A percentile compares a stretch with the other conserved stretches of the same genome.
Conservation (phyloP, 92 coral and sea anemone species). For the Palythoa grandis region DNA sequence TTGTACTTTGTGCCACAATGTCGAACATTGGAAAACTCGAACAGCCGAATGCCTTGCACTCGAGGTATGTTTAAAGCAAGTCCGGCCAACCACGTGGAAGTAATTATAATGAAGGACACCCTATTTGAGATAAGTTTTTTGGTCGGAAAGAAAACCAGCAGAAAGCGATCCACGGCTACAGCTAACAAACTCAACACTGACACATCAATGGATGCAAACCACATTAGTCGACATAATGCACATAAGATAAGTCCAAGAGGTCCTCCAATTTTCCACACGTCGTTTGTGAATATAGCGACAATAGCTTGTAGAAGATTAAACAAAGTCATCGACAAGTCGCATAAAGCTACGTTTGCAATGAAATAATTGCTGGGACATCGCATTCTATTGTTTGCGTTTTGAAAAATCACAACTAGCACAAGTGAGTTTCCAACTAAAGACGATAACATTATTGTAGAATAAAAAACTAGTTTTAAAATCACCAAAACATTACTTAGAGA, state of each 20-base stretch:
- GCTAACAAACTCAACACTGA: slow-evolving; percentile 30
- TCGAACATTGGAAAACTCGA: not conserved
- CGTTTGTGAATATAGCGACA: slow-evolving; percentile 28
- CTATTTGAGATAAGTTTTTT: slow-evolving; percentile 14
- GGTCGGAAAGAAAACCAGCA: slow-evolving; percentile 29
- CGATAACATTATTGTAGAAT: not conserved
- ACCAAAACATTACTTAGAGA: not conserved
- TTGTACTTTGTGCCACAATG: slow-evolving; percentile 14
- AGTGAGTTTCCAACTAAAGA: slow-evolving; percentile 38
- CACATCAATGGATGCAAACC: slow-evolving; percentile 39
- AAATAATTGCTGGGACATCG: slow-evolving; percentile 30
- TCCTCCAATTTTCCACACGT: slow-evolving; percentile 11
- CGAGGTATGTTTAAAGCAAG: slow-evolving; percentile 13
- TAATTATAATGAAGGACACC: not conserved
- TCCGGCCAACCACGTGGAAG: slow-evolving; percentile 14
- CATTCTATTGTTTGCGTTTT: slow-evolving; percentile 34
- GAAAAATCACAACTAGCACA: slow-evolving; percentile 22
- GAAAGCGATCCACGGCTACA: slow-evolving; percentile 32
- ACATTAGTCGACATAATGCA: slow-evolving; percentile 21
- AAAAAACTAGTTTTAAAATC: not conserved
- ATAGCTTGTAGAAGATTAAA: slow-evolving; percentile 39
- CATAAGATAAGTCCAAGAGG: slow-evolving; percentile 16
- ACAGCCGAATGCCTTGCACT: slow-evolving; percentile 7
- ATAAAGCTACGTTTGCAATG: slow-evolving; percentile 30
- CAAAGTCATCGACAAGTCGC: slow-evolving; percentile 40